phyloP scores from a whole-genome alignment of 2,113 vertebrate species.

The Atractosteus spatula region DNA sequence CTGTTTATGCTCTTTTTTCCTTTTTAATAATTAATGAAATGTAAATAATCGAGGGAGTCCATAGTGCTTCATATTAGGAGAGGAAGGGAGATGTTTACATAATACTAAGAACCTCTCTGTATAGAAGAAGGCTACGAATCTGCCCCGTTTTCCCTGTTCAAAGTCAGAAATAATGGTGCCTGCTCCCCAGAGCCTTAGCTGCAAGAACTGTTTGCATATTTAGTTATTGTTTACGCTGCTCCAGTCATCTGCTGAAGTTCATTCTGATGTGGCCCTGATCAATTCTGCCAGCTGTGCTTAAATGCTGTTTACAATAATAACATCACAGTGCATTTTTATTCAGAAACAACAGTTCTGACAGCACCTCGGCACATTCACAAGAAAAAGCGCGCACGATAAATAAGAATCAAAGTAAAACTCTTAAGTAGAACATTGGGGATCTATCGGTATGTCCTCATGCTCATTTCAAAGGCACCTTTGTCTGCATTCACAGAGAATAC shows the following conservation, averaged over 20 bases:
- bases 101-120: conserved; percentile 74
- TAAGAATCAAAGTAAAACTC: conserved; percentile 58
- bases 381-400: conserved; percentile 66
- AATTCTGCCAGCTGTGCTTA: conserved; percentile 91
- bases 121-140: conserved; percentile 77
- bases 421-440: conserved; percentile 47
- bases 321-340: conserved; percentile 76
- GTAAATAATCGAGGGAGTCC: conserved; percentile 86
- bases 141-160: conserved; percentile 74
- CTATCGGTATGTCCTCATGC: conserved; percentile 50
- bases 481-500: conserved; percentile 27
- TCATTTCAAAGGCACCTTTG: conserved; percentile 57
- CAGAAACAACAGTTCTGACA: conserved; percentile 73
- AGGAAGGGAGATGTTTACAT: conserved; percentile 88
- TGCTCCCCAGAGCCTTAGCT: conserved; percentile 78
- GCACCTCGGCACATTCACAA: conserved; percentile 66
- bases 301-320: conserved; percentile 92
- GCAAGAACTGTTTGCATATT: conserved; percentile 91
- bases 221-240: conserved; percentile 92
- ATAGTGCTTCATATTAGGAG: conserved; percentile 75
- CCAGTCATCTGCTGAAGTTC: conserved; percentile 86
- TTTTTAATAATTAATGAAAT: conserved; percentile 94
- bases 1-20: conserved; percentile 75
- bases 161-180: conserved; percentile 84
- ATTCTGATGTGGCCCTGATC: conserved; percentile 83